phyloP scores from a whole-genome alignment of 2,797 vertebrate species.

The Anolis apletophallus region DNA sequence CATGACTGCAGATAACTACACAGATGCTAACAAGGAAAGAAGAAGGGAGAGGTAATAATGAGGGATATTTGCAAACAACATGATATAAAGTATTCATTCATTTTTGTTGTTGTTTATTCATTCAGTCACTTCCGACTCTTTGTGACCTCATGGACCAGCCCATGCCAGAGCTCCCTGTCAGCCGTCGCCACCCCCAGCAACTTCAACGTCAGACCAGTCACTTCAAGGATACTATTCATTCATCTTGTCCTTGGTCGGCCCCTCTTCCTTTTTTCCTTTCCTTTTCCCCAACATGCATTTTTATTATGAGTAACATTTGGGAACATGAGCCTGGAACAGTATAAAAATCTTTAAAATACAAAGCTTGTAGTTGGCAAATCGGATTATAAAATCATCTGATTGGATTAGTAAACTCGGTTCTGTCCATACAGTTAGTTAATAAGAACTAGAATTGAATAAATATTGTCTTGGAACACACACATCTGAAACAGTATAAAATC shows the following conservation, averaged over 20 bases:
- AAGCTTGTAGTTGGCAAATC: background rate
- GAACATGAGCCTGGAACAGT: background rate
- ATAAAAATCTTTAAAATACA: constrained; percentile 8
- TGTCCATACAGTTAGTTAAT: constrained; percentile 3
- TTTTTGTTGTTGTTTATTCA: background rate
- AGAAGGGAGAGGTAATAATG: background rate
- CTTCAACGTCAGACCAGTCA: too few relatives aligned
- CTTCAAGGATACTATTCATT: too few relatives aligned
- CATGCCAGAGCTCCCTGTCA: too few relatives aligned
- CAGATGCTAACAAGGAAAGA: background rate
- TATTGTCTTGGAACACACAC: constrained; percentile 14
- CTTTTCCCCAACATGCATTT: too few relatives aligned
- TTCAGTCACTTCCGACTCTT: too few relatives aligned
- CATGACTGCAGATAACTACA: background rate
- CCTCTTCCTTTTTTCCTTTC: too few relatives aligned
- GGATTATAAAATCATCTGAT: background rate
- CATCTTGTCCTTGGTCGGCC: too few relatives aligned
- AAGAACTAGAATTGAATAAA: background rate
- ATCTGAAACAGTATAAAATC: background rate
- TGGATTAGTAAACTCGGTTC: background rate
- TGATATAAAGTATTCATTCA: background rate
- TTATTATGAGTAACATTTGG: background rate
- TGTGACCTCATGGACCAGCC: too few relatives aligned
- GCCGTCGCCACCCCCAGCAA: too few relatives aligned
- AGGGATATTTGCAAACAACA: background rate